A percentile compares a stretch with the other conserved stretches of the same genome.
phyloP scores from a whole-genome alignment of 2,797 vertebrate species.

The Crenuchus spilurus region DNA sequence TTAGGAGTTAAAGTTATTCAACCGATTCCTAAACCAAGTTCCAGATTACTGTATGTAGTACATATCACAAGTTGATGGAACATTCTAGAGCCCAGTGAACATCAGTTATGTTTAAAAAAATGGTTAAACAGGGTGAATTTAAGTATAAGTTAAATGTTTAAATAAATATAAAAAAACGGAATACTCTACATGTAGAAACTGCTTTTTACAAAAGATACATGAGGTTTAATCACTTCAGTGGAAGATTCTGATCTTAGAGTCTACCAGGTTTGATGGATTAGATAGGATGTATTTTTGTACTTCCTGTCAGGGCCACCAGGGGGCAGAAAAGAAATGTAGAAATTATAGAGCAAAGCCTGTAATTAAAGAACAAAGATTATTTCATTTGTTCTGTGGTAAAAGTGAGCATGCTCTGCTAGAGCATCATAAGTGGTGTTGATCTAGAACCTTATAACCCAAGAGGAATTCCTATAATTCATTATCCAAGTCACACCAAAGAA shows the following conservation, averaged over 20 bases:
- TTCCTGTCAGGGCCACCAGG: slow-evolving; percentile 55
- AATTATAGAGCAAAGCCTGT: slow-evolving; percentile 41
- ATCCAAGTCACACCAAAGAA: no score
- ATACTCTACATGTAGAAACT: slow-evolving; percentile 38
- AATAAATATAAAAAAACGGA: slow-evolving; percentile 41
- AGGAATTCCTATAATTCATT: no score
- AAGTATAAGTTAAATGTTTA: slow-evolving; percentile 13
- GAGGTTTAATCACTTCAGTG: slow-evolving; percentile 32
- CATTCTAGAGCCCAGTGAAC: slow-evolving; percentile 5
- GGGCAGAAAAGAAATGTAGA: slow-evolving; percentile 42
- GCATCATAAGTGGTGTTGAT: background rate
- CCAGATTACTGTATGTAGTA: slow-evolving; percentile 34
- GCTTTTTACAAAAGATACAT: slow-evolving; percentile 47
- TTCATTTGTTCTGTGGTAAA: no score
- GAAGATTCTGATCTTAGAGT: slow-evolving; percentile 34
- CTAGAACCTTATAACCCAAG: no score
- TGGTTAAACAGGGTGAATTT: slow-evolving; percentile 5
- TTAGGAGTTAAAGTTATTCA: background rate
- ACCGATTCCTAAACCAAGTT: background rate
- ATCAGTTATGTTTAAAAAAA: background rate
- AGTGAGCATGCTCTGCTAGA: background rate
- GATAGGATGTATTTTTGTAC: slow-evolving; percentile 29
- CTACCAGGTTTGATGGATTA: slow-evolving; percentile 10
- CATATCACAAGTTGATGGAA: slow-evolving; percentile 12
- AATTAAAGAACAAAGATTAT: background rate